Conservation (phyloP, 2,797 vertebrate genomes). For the Selene dorsalis region DNA sequence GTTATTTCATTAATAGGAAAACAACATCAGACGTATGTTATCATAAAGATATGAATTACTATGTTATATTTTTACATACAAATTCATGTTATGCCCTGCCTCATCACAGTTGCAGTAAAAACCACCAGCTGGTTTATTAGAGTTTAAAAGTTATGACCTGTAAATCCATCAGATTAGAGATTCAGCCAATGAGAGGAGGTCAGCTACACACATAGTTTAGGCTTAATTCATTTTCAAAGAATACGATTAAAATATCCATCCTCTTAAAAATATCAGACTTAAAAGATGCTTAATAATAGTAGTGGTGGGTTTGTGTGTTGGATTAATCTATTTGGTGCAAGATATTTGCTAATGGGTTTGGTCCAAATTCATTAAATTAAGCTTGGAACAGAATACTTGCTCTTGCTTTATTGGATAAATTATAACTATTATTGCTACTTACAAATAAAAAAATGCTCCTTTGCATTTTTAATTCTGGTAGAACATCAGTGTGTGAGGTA, state of each 20-base stretch:
- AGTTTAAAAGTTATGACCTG: constrained; percentile 18
- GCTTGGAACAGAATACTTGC: background rate
- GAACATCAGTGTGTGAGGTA: background rate
- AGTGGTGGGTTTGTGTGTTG: background rate
- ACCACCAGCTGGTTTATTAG: constrained; percentile 10
- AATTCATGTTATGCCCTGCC: background rate
- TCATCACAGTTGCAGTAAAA: constrained; percentile 12
- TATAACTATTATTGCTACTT: background rate
- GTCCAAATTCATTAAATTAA: background rate
- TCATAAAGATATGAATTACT: background rate
- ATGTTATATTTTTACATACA: too few species aligned
- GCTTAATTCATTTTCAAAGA: background rate
- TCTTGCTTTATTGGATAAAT: background rate
- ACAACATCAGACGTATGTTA: background rate
- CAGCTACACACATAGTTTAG: background rate
- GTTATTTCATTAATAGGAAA: background rate
- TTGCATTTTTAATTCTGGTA: background rate
- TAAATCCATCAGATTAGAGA: constrained; percentile 48
- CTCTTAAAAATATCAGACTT: background rate
- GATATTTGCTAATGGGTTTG: background rate
- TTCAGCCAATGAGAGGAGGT: constrained; percentile 31
- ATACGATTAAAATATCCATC: background rate
- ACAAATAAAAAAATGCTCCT: background rate
- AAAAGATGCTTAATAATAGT: background rate
- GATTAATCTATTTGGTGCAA: background rate